Conservation (phyloP, 2,888 invertebrate species). For the Philereme vetulata region DNA sequence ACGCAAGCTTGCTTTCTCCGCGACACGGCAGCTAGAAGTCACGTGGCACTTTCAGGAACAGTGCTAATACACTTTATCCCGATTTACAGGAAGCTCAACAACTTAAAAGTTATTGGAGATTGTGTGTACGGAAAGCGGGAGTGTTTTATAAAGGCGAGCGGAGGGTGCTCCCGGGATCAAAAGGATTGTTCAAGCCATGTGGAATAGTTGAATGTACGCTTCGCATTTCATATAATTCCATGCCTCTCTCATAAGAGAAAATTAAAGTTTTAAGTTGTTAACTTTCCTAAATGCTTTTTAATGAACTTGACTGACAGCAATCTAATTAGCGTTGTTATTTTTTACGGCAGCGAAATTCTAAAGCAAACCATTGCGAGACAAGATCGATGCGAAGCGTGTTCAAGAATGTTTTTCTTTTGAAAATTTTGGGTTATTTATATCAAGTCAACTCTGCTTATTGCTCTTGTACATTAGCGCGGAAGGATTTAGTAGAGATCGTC, state of each 20-base stretch:
- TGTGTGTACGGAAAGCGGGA: constrained; percentile 25
- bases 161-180: constrained; percentile 30
- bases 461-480: not conserved
- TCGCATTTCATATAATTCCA: constrained; percentile 11
- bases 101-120: constrained; percentile 39
- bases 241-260: constrained; percentile 9
- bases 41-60: constrained; percentile 19
- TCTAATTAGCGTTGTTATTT: constrained; percentile 18
- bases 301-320: constrained; percentile 24
- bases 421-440: constrained; percentile 8
- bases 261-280: constrained; percentile 12
- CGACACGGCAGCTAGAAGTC: constrained; percentile 20
- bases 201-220: constrained; percentile 12
- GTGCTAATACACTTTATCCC: constrained; percentile 27
- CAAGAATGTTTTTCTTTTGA: constrained; percentile 10
- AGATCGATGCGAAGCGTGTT: constrained; percentile 13
- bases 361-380: constrained; percentile 11
- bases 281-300: constrained; percentile 17
- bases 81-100: constrained; percentile 32
- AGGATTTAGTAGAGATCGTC: too few species aligned
- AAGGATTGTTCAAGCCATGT: constrained; percentile 28
- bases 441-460: constrained; percentile 3
- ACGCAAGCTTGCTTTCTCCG: constrained; percentile 52
- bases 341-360: constrained; percentile 14
- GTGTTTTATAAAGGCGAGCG: constrained; percentile 34